Conservation (phyloP, 2,888 invertebrate genomes). For the Apodemia zela region DNA sequence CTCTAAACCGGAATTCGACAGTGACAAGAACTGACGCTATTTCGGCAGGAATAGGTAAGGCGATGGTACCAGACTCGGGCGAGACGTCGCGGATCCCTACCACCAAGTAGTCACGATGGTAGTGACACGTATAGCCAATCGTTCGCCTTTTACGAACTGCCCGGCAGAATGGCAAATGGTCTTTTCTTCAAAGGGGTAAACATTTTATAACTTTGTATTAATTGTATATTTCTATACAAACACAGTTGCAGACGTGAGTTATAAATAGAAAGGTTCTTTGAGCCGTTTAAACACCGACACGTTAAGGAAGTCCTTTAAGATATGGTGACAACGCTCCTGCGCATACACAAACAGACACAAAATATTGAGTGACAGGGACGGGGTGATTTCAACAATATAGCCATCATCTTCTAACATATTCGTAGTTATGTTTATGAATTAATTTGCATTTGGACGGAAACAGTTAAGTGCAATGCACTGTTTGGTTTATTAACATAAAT, state of each 20-base stretch:
- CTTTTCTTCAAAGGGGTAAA: too few relatives aligned
- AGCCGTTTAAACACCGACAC: constrained; percentile 14
- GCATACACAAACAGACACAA: constrained; percentile 52
- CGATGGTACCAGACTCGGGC: too few relatives aligned
- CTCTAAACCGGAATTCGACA: too few relatives aligned
- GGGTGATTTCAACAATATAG: constrained; percentile 6
- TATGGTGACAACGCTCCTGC: constrained; percentile 34
- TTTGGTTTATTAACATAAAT: constrained; percentile 24
- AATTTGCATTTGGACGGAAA: constrained; percentile 37
- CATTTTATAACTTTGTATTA: too few relatives aligned
- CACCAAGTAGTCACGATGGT: too few relatives aligned
- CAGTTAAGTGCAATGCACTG: constrained; percentile 50
- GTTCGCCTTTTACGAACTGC: too few relatives aligned
- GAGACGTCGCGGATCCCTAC: too few relatives aligned
- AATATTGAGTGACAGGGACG: constrained; percentile 33
- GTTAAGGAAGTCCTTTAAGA: constrained; percentile 44
- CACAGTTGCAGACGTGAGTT: not conserved
- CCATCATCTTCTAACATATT: not conserved
- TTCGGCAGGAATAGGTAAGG: too few relatives aligned
- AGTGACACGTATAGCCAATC: too few relatives aligned
- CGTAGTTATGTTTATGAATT: constrained; percentile 16
- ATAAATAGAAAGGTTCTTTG: constrained; percentile 10
- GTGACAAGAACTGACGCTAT: too few relatives aligned
- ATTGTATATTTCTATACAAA: not conserved
- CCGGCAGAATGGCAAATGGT: too few relatives aligned